Evolutionary conservation across 1,140 invertebrate genomes (phyloP), one percentile per base, ranked within the genome.

Genomic region (Eupeodes corollae): DNA sequence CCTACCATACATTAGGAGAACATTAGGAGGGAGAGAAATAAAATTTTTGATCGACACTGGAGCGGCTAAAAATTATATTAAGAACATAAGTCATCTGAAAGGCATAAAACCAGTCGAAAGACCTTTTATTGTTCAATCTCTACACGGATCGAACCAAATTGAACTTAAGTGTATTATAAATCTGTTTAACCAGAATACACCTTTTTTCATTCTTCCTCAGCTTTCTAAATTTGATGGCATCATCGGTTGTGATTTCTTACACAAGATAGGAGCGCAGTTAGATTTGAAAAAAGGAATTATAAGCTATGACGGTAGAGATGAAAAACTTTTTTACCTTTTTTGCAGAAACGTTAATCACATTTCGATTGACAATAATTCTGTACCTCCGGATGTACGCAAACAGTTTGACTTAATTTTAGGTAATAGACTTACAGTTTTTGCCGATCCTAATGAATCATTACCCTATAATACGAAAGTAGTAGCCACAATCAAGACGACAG

Each of bases 11-110:
- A 30, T 42, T 31, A 18, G 32, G 13, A 12, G 41, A 31, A 42
- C 41, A 42, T n/a, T 42, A 21, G 41, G 13, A 6, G 41, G 41
- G 30, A 42, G 41, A 42, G 41, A 1, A 21, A 42, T 42, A 42
- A 42, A 42, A 42, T 42, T 42, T n/a, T 26, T 42, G 19, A 42
- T 42, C 13, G 40, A 42, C 40, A 42, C 40, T 42, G 40, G 40
- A 21, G 40, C 40, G 11, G 40, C 15, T 18, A 42, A 42, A 16
- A 18, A 12, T 5, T 16, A 42, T 16, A 15, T 16, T 21, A 42
- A 6, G 16, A 10, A 18, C 6, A 39, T 14, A 39, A 12, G 40
- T n/a, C n/a, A n/a, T n/a, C n/a, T n/a, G n/a, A n/a, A n/a, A n/a
- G n/a, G n/a, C n/a, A n/a, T n/a, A n/a, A n/a, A n/a, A n/a, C n/a